Conservation (phyloP, 2,888 invertebrate genomes). For the Pollenia angustigena region DNA sequence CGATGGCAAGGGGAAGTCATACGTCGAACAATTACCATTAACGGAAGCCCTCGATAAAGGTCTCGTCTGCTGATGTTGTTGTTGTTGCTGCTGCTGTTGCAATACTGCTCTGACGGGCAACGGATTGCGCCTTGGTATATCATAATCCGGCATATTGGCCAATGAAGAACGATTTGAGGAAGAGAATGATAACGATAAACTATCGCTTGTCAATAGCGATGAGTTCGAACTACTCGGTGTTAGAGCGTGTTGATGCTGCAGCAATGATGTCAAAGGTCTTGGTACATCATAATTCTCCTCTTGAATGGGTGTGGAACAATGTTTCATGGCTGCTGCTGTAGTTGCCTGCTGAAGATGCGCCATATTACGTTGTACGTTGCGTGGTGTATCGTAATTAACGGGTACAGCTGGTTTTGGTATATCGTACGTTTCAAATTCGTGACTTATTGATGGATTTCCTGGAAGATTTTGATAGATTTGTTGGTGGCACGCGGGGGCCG, state of each 20-base stretch:
- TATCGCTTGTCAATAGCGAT: slow-evolving; percentile 87
- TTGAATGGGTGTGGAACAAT: slow-evolving; percentile 78
- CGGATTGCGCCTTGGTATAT: slow-evolving; percentile 87
- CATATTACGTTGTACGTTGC: slow-evolving; percentile 84
- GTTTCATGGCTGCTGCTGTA: slow-evolving; percentile 83
- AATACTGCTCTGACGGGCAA: slow-evolving; percentile 80
- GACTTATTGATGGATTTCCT: slow-evolving; percentile 77
- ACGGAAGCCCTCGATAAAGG: slow-evolving; percentile 72
- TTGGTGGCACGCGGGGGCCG: slow-evolving; percentile 85
- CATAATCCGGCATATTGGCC: slow-evolving; percentile 88
- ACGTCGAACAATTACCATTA: slow-evolving; percentile 83
- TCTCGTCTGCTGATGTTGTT: slow-evolving; percentile 52
- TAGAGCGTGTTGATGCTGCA: slow-evolving; percentile 85
- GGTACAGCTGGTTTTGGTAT: slow-evolving; percentile 87
- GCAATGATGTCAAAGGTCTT: slow-evolving; percentile 84
- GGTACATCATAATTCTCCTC: slow-evolving; percentile 88
- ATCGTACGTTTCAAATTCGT: slow-evolving; percentile 85
- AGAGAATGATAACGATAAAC: slow-evolving; percentile 85
- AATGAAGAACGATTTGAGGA: slow-evolving; percentile 86
- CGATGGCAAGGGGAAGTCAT: slow-evolving; percentile 86
- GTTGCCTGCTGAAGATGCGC: slow-evolving; percentile 74
- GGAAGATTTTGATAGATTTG: slow-evolving; percentile 80
- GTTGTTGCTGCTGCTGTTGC: slow-evolving; percentile 72
- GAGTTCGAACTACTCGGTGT: slow-evolving; percentile 89
- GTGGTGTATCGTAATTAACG: slow-evolving; percentile 85